phyloP scores from a whole-genome alignment of 2,113 vertebrate genomes.

The Ginglymostoma cirratum region DNA sequence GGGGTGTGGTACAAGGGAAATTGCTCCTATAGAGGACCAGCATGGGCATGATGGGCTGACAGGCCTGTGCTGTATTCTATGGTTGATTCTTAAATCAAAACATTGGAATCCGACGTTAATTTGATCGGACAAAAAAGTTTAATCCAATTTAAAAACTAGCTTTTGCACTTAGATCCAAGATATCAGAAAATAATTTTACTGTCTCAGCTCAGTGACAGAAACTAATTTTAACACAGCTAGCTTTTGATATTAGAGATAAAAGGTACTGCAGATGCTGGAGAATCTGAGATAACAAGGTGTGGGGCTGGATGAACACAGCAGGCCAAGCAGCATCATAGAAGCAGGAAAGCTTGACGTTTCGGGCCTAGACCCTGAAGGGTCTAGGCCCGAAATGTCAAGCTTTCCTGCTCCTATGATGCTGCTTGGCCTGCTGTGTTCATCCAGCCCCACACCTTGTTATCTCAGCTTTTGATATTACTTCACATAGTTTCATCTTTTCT shows the following conservation, averaged over 20 bases:
- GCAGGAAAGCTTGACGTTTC: too few species aligned
- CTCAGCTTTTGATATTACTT: constrained; percentile 16
- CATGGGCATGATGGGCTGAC: not conserved
- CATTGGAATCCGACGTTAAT: not conserved
- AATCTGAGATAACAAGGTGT: too few species aligned
- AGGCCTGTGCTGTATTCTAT: not conserved
- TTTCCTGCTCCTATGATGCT: too few species aligned
- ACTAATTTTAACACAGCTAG: not conserved
- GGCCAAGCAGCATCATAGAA: too few species aligned
- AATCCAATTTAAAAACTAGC: not conserved
- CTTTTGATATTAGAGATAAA: constrained; percentile 9
- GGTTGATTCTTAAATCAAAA: not conserved
- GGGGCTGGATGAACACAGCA: too few species aligned
- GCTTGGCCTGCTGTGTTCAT: too few species aligned
- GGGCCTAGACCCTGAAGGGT: too few species aligned
- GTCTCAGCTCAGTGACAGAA: not conserved
- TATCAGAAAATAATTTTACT: not conserved
- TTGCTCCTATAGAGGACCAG: not conserved
- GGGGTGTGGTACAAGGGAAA: not conserved
- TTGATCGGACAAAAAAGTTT: not conserved
- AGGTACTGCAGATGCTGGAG: too few species aligned
- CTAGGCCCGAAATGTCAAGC: too few species aligned
- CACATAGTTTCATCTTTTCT: not conserved
- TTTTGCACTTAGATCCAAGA: not conserved
- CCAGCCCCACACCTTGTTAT: too few species aligned